Percentiles rank a stretch among this genome's conserved stretches.
Conservation (phyloP, 1,140 invertebrate genomes). For the Gyrodactylus salaris region DNA sequence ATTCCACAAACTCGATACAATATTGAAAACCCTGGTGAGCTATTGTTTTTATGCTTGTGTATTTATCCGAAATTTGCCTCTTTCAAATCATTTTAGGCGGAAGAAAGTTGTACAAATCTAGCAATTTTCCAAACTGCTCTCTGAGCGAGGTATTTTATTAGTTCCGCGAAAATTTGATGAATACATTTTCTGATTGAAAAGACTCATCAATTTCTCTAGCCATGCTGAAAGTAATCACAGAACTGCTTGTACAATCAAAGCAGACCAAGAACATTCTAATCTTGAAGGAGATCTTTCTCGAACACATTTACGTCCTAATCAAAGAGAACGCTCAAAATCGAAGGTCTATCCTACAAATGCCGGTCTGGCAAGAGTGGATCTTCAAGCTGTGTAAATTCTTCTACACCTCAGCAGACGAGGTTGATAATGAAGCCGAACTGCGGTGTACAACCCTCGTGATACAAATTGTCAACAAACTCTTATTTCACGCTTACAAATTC, state of each 20-base stretch:
- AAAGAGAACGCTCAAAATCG: constrained; percentile 86
- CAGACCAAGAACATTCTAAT: constrained; percentile 58
- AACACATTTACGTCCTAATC: constrained; percentile 76
- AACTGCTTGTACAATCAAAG: constrained; percentile 71
- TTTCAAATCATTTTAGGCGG: no score
- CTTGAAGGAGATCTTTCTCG: constrained; percentile 63
- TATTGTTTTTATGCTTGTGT: not conserved
- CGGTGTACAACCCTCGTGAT: constrained; percentile 93
- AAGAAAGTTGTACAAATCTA: no score
- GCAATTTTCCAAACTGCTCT: no score
- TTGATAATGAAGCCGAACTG: constrained; percentile 41
- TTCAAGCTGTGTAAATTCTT: constrained; percentile 89
- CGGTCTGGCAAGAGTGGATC: constrained; percentile 98
- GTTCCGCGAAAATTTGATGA: no score
- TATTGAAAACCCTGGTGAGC: not conserved
- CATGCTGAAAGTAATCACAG: constrained; percentile 67
- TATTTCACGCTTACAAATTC: constrained; percentile 92
- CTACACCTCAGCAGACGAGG: constrained; percentile 70
- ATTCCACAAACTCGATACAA: not conserved
- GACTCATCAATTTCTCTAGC: constrained; percentile 2
- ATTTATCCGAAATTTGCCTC: no score
- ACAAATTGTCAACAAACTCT: constrained; percentile 65
- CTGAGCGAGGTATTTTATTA: no score
- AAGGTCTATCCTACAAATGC: constrained; percentile 73
- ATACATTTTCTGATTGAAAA: no score